A percentile compares a stretch with the other conserved stretches of the same genome.
These are phyloP conservation scores for Lytechinus pictus DNA, from an alignment of 35 echinoderm and acorn worm genomes.

Conservation along the genomic window DNA sequence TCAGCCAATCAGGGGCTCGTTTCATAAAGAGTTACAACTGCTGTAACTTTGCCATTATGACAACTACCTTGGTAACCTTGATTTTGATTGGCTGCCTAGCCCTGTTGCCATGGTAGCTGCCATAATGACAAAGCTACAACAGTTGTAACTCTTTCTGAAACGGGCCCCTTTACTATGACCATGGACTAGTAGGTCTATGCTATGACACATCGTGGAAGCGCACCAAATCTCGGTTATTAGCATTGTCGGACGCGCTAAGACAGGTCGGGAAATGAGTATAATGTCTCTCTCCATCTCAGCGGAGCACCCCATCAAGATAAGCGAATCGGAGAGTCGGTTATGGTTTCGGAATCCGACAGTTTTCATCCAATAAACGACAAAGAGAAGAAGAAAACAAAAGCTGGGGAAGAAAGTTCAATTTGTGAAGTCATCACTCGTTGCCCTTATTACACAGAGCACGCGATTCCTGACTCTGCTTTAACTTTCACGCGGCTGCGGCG, in stretches of 20 bases:
- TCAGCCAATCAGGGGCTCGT: no score
- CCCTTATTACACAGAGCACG: background rate
- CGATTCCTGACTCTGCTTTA: background rate
- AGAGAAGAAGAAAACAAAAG: background rate
- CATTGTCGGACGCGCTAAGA: background rate
- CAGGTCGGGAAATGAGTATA: background rate
- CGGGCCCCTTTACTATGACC: no score
- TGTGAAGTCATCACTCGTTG: conserved; percentile 29
- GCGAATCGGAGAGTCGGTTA: conserved; percentile 7
- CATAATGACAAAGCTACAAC: no score
- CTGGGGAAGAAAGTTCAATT: background rate
- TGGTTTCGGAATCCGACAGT: conserved; percentile 26
- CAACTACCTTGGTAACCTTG: no score
- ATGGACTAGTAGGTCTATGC: no score
- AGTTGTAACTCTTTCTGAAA: no score
- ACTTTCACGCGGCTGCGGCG: background rate
- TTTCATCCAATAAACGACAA: background rate
- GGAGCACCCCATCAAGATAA: background rate
- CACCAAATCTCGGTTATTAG: background rate
- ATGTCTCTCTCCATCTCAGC: background rate
- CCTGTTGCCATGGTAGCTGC: no score
- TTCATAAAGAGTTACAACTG: no score
- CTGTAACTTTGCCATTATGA: no score
- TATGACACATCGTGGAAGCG: background rate
- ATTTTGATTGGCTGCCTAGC: no score